Conservation (phyloP, 2,888 invertebrate genomes). For the Drosophila stalkeri region DNA sequence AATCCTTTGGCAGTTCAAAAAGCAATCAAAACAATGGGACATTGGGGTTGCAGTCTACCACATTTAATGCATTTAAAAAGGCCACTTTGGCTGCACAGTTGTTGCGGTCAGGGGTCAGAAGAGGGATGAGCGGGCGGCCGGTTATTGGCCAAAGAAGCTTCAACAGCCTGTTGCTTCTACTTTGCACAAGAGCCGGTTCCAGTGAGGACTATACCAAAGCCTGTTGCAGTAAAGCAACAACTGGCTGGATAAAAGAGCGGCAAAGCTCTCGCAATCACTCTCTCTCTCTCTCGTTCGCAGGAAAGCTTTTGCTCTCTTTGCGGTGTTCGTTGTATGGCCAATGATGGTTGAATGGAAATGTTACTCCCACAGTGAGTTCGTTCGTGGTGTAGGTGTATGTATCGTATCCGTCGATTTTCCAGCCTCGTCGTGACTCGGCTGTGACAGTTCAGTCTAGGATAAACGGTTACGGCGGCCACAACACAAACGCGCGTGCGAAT, state of each 20-base stretch:
- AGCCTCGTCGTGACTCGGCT: constrained; percentile 74
- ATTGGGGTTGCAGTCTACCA: constrained; percentile 29
- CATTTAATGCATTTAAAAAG: constrained; percentile 76
- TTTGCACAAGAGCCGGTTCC: constrained; percentile 46
- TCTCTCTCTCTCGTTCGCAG: background rate
- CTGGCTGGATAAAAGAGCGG: constrained; percentile 70
- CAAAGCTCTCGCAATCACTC: constrained; percentile 52
- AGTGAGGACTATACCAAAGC: constrained; percentile 51
- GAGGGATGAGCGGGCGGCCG: background rate
- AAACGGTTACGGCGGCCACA: constrained; percentile 85
- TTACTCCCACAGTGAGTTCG: constrained; percentile 60
- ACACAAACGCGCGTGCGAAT: constrained; percentile 84
- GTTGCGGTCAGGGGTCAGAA: background rate
- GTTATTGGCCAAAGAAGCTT: constrained; percentile 29
- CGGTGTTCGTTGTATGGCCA: constrained; percentile 32
- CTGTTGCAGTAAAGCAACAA: constrained; percentile 76
- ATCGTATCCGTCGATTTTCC: constrained; percentile 74
- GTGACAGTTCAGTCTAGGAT: constrained; percentile 84
- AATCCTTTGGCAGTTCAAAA: constrained; percentile 19
- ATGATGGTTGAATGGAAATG: constrained; percentile 53
- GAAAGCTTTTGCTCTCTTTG: constrained; percentile 58
- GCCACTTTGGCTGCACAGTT: constrained; percentile 47
- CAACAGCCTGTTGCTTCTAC: constrained; percentile 82
- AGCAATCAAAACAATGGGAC: constrained; percentile 36
- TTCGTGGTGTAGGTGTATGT: constrained; percentile 63